Evolutionary conservation across 2,888 invertebrate species (phyloP).

Genomic region (Caradrina kadenii): DNA sequence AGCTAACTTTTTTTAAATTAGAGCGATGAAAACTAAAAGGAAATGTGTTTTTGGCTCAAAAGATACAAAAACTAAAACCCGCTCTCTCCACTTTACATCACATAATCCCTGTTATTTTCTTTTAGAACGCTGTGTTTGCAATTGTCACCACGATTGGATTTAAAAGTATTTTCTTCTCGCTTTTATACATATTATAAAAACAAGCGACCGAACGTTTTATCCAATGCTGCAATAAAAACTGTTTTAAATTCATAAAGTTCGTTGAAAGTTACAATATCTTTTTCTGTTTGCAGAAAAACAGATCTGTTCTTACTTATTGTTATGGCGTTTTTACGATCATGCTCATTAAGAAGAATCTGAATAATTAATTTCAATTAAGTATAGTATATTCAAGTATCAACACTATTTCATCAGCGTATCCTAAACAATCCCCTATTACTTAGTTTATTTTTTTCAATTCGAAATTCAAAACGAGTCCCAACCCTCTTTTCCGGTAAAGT

Average conservation of each 20-base stretch:
- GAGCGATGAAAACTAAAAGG: background rate
- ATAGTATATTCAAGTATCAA: background rate
- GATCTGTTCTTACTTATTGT: background rate
- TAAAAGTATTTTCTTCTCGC: background rate
- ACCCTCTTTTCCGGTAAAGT: background rate
- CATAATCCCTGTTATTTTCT: background rate
- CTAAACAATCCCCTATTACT: background rate
- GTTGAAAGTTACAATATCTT: constrained; percentile 1
- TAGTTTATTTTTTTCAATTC: background rate
- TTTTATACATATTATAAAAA: constrained; percentile 1
- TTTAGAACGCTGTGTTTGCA: constrained; percentile 1
- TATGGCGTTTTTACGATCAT: background rate
- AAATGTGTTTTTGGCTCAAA: background rate
- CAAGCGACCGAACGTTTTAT: constrained; percentile 9
- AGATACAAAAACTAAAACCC: background rate
- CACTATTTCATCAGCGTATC: background rate
- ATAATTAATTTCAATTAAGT: background rate
- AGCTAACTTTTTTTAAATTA: background rate
- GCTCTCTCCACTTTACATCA: background rate
- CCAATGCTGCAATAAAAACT: constrained; percentile 10
- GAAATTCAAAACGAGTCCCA: background rate
- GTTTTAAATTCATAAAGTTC: constrained; percentile 7
- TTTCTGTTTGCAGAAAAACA: background rate
- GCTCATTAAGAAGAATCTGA: background rate
- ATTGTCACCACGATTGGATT: constrained; percentile 22